These are phyloP conservation scores for Pipistrellus nathusii DNA, from an alignment of 2,797 vertebrate genomes.

Conservation along the genomic window DNA sequence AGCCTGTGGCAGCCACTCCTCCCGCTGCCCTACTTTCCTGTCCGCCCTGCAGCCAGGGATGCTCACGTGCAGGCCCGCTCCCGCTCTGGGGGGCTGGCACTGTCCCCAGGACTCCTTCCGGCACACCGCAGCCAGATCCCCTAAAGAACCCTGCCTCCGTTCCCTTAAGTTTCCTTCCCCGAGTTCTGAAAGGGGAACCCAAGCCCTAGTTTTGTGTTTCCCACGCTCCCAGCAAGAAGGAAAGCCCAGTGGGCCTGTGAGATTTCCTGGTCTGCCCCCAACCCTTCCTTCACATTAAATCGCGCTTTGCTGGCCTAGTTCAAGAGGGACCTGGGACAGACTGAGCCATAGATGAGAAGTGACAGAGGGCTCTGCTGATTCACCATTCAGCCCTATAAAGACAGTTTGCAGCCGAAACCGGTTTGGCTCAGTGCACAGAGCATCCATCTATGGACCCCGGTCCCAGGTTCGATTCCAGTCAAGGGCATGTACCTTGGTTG, in stretches of 20 bases:
- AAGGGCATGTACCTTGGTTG: too few relatives aligned
- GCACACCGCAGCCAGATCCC: not conserved
- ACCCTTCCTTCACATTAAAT: not conserved
- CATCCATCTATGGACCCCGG: too few relatives aligned
- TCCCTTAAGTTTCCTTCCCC: not conserved
- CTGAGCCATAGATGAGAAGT: not conserved
- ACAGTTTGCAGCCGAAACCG: too few relatives aligned
- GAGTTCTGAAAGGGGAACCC: not conserved
- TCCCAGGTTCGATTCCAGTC: too few relatives aligned
- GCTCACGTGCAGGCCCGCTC: accelerated
- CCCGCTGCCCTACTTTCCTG: not conserved
- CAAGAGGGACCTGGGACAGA: not conserved
- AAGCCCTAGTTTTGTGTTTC: not conserved
- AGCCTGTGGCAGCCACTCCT: accelerated
- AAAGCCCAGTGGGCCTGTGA: not conserved
- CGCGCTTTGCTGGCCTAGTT: not conserved
- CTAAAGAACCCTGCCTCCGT: not conserved
- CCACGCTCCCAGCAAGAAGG: not conserved
- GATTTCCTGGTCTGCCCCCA: not conserved
- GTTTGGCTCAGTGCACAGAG: too few relatives aligned
- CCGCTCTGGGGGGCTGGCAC: not conserved
- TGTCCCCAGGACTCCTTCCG: not conserved
- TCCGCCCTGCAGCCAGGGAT: too few relatives aligned
- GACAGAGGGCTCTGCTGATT: not conserved
- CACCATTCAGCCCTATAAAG: not conserved